Evolutionary conservation across 2,888 invertebrate species (phyloP).

Genomic region (Aethes cnicana): DNA sequence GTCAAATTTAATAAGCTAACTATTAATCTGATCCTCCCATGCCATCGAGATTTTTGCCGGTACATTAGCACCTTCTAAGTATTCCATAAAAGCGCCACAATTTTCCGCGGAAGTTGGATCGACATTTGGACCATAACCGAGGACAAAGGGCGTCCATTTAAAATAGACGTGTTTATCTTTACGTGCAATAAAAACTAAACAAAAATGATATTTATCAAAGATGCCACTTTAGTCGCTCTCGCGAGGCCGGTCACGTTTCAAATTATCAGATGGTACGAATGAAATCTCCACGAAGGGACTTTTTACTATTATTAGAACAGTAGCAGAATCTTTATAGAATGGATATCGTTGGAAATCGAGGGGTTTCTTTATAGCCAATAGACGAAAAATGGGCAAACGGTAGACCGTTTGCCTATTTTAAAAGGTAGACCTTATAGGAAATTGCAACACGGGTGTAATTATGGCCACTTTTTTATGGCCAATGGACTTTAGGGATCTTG

Average conservation of each 20-base stretch:
- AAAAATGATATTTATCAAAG: conserved; percentile 26
- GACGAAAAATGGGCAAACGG: no score
- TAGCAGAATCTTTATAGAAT: conserved; percentile 1
- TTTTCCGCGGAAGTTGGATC: background rate
- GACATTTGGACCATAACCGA: conserved; percentile 1
- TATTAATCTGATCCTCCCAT: no score
- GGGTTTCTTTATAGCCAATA: no score
- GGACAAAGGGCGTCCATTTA: conserved; percentile 13
- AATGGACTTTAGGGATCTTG: no score
- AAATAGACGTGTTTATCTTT: conserved; percentile 16
- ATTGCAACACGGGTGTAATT: no score
- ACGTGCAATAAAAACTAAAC: conserved; percentile 24
- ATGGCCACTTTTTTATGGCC: no score
- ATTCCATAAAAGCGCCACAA: background rate
- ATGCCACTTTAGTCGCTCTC: conserved; percentile 12
- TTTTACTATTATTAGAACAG: conserved; percentile 12
- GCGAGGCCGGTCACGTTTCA: conserved; percentile 24
- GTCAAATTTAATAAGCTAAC: no score
- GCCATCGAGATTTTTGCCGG: no score
- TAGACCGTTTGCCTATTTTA: no score
- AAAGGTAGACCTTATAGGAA: no score
- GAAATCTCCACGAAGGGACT: conserved; percentile 16
- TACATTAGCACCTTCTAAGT: no score
- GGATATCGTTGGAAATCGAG: background rate
- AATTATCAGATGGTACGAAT: conserved; percentile 22